Evolutionary conservation across 2,113 vertebrate genomes (phyloP).

Genomic region (Nycticryphes semicollaris): DNA sequence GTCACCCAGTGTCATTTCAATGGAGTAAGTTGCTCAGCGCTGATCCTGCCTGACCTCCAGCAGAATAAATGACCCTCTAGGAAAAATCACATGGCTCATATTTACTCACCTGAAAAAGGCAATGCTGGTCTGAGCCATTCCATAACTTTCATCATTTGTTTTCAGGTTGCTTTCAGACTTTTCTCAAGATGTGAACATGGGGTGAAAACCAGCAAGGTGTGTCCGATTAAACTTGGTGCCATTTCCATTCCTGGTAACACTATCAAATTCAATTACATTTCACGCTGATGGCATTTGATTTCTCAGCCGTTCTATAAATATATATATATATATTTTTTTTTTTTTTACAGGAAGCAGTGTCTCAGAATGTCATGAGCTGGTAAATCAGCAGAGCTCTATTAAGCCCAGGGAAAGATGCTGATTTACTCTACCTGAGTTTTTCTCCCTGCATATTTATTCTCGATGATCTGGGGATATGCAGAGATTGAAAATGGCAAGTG

Average conservation of each 20-base stretch:
- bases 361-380: not conserved
- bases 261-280: not conserved
- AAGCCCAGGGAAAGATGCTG: not conserved
- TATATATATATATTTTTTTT: no score
- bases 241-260: not conserved
- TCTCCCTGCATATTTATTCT: not conserved
- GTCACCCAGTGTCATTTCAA: not conserved
- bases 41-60: not conserved
- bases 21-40: not conserved
- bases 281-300: not conserved
- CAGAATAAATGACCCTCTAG: not conserved
- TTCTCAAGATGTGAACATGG: not conserved
- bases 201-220: not conserved
- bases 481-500: not conserved
- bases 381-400: not conserved
- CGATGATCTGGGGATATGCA: not conserved
- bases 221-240: not conserved
- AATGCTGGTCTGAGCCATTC: not conserved
- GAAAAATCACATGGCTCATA: not conserved
- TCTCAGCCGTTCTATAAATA: not conserved
- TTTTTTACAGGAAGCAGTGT: not conserved
- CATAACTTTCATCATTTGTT: fast-evolving
- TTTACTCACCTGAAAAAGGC: not conserved
- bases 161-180: not conserved
- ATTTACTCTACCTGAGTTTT: not conserved